Evolutionary conservation across 1,140 invertebrate species (phyloP), one percentile per base, ranked within the genome.

Genomic region (Stenopsyche tienmushanensis): DNA sequence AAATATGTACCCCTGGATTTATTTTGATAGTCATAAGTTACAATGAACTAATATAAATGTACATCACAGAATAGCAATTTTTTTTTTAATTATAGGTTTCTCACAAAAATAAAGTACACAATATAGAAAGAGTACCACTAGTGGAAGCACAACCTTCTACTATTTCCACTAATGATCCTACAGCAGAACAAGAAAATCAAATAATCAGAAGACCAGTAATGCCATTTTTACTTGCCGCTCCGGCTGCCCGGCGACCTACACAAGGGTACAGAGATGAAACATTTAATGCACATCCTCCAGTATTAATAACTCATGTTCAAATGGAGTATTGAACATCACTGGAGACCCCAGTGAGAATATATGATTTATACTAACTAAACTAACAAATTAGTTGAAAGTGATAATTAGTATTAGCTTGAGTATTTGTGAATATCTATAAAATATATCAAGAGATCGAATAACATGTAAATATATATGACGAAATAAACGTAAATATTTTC

Each of bases 51-150:
- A n/a, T n/a, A n/a, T n/a, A n/a, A n/a, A n/a, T n/a, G n/a, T n/a
- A n/a, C 62, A 18, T 8, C 7, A 26, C 15, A 54, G 20, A 39
- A n/a, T n/a, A 13, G 18, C 20, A 57, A 3, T 9, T 20, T 42
- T 58, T 7, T 58, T 50, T 29, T 42, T 23, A 26, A 50, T 49
- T 65, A 8, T 52, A 71, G 69, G 53, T 67, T 1, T 45, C 53
- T 2, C 69, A 71, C 23, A 67, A 71, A 64, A 65, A 63, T 42
- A 67, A 60, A 60, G 62, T 67, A 21, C 69, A 71, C 29, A 45
- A 67, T 41, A 15, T 63, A 10, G 50, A 45, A 0, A 34, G 50
- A 52, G 17, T 17, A 1, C 20, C 29, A 10, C 21, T 50, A 34
- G 39, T 25, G 3, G 10, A 26, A 5, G 9, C 52, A 3, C 59